Base-by-base conservation (phyloP, 2,113 vertebrate species). In the Malurus alboscapulatus region DNA sequence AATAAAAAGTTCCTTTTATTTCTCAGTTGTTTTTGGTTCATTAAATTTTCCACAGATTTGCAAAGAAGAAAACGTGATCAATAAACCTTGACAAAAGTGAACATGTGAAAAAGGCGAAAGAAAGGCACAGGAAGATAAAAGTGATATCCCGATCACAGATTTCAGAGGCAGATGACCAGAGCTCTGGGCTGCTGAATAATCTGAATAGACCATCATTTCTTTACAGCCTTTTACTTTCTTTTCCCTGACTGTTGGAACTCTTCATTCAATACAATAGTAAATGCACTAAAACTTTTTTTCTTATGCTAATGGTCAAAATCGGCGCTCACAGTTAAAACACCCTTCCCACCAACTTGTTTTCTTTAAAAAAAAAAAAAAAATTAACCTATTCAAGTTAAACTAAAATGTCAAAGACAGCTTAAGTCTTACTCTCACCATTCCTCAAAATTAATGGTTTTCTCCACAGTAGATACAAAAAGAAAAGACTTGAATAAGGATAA, bases 281-380 rank as follows among this genome's bases (percentile, higher is more conserved):
- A 99, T 97, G 98, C 98, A 98, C 98, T 98, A 98, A 99, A 99
- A 98, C 98, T 98, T 98, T 98, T 98, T 98, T 99, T 99, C 98
- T 99, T 98, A 99, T 99, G 99, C 98, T 99, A 99, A 99, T 99
- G 95, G 58, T 78, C 86, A 96, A 97, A 96, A 98, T 98, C 85
- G 88, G 97, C 91, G 97, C 97, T 98, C 98, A 96, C 97, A 98
- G 98, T 98, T 98, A 98, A 97, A 96, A 97, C 92, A 97, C 97
- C 98, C 97, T 98, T 98, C 97, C 97, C 98, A 97, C 97, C 93
- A 97, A 97, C 94, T 94, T 97, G 84, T 96, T 95, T 95, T 96
- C 87, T 91, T 94, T 17, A 38, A 90, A 74, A 94, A 96, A 96
- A 86, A 89, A 36, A 36, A 90, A 63, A 68, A 85, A 79, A 76